Percentiles rank a stretch among this genome's conserved stretches.
Conservation (phyloP, 2,888 invertebrate genomes). For the Thumatha senex region DNA sequence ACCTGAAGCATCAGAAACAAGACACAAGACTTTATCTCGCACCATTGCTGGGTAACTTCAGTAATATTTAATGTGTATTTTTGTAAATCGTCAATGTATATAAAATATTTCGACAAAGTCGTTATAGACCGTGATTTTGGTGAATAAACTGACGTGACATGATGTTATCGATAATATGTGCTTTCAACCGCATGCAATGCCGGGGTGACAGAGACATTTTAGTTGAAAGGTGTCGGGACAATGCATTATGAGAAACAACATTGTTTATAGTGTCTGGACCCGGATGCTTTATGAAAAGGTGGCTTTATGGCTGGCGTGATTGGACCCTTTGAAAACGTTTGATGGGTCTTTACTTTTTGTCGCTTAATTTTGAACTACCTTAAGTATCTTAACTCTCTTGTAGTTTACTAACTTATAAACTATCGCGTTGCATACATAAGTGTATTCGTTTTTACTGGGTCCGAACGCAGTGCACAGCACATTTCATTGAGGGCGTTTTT, state of each 20-base stretch:
- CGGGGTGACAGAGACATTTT: slow-evolving; percentile 44
- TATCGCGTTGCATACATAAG: too few species aligned
- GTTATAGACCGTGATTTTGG: slow-evolving; percentile 11
- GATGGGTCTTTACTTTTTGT: slow-evolving; percentile 6
- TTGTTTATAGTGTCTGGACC: slow-evolving; percentile 33
- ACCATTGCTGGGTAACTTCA: slow-evolving; percentile 7
- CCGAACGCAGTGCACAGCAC: too few species aligned
- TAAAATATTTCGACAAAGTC: background rate
- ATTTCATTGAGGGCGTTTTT: too few species aligned
- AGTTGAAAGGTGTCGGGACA: slow-evolving; percentile 43
- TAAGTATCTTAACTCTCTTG: too few species aligned
- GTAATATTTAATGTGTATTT: background rate
- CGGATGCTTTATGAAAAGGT: slow-evolving; percentile 23
- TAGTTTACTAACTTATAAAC: too few species aligned
- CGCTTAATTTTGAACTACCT: background rate
- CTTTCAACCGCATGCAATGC: slow-evolving; percentile 48
- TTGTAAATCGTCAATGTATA: slow-evolving; percentile 32
- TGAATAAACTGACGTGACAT: slow-evolving; percentile 48
- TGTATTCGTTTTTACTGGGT: too few species aligned
- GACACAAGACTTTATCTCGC: background rate
- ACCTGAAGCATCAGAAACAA: background rate
- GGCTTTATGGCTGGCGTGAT: slow-evolving; percentile 26
- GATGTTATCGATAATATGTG: slow-evolving; percentile 72
- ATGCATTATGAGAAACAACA: slow-evolving; percentile 27
- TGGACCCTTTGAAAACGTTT: slow-evolving; percentile 31